Evolutionary conservation across 1,140 invertebrate species (phyloP).

Genomic region (Zaprionus africanus): DNA sequence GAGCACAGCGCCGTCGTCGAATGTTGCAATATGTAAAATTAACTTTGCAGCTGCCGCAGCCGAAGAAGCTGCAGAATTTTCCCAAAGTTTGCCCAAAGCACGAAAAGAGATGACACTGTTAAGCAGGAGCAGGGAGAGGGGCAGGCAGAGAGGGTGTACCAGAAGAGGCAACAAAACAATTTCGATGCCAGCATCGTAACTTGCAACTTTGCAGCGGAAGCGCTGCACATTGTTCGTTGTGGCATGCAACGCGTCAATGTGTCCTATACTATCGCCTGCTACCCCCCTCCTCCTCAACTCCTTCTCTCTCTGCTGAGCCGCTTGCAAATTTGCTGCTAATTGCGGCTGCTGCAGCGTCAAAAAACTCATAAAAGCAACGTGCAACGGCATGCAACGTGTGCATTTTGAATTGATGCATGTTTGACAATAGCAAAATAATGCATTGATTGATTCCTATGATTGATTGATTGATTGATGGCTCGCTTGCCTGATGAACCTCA

Average conservation of each 20-base stretch:
- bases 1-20: slow-evolving; percentile 36
- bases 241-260: slow-evolving; percentile 10
- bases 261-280: background rate
- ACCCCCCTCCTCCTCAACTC: background rate
- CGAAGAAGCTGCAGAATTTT: slow-evolving; percentile 31
- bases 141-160: background rate
- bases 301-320: slow-evolving; percentile 8
- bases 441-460: slow-evolving; percentile 45
- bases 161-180: slow-evolving; percentile 21
- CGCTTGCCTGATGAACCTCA: slow-evolving; percentile 46
- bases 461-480: slow-evolving; percentile 65
- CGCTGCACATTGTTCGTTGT: slow-evolving; percentile 5
- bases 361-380: slow-evolving; percentile 50
- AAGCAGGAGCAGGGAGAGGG: background rate
- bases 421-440: slow-evolving; percentile 50
- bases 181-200: slow-evolving; percentile 15
- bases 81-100: slow-evolving; percentile 24
- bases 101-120: slow-evolving; percentile 16
- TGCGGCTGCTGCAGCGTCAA: slow-evolving; percentile 46
- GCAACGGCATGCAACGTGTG: background rate
- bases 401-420: background rate
- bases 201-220: slow-evolving; percentile 10
- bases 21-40: slow-evolving; percentile 79
- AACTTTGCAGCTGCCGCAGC: slow-evolving; percentile 41
- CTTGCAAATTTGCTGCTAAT: slow-evolving; percentile 67